These are phyloP conservation scores for Caenorhabditis briggsae DNA, from an alignment of 1,140 invertebrate species.

Conservation along the genomic window DNA sequence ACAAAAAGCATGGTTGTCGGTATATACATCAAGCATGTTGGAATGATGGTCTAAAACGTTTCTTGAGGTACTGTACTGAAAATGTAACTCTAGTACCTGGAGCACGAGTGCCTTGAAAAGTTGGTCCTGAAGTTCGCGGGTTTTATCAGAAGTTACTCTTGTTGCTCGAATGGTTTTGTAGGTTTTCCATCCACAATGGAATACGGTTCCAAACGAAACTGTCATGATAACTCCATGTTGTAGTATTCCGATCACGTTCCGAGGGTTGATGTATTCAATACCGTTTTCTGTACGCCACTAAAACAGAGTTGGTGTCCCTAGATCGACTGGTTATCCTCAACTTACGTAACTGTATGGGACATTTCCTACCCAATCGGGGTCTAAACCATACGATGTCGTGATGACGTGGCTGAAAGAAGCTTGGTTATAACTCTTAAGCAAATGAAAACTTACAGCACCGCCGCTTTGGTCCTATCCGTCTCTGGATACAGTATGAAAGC, in stretches of 20 bases:
- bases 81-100: background rate
- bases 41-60: slow-evolving; percentile 17
- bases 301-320: background rate
- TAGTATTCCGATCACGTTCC: slow-evolving; percentile 14
- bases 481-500: slow-evolving; percentile 38
- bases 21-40: background rate
- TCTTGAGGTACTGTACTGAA: background rate
- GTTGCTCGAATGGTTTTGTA: background rate
- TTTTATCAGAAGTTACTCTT: background rate
- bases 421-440: background rate
- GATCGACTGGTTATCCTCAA: background rate
- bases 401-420: background rate
- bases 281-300: slow-evolving; percentile 34
- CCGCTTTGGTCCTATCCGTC: background rate
- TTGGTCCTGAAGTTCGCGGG: slow-evolving; percentile 11
- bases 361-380: slow-evolving; percentile 4
- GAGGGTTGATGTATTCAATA: slow-evolving; percentile 8
- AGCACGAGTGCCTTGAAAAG: slow-evolving; percentile 18
- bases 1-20: slow-evolving; percentile 37
- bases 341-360: slow-evolving; percentile 45
- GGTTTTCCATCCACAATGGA: slow-evolving; percentile 21
- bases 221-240: slow-evolving; percentile 37
- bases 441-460: background rate
- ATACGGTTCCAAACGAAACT: background rate
- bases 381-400: slow-evolving; percentile 13